Base-by-base conservation (phyloP, 2,888 invertebrate species). In the Nemapogon koenigi region DNA sequence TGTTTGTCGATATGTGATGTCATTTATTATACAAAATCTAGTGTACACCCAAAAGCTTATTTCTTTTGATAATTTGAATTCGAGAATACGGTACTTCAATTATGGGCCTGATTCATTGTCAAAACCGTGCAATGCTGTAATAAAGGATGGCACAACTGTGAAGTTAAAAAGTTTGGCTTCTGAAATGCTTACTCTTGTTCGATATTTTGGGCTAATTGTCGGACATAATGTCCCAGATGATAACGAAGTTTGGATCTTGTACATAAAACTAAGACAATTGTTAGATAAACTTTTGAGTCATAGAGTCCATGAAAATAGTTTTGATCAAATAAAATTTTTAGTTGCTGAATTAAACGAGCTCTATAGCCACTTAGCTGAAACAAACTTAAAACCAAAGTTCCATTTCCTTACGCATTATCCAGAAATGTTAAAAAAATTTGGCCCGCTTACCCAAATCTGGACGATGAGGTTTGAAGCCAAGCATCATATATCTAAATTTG, bases 381-480 rank as follows among this genome's bases (percentile, higher is more conserved):
- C 17, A 19, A 14, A 18, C 25, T 15, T 35, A 8, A 18, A 35
- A 13, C 35, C 35, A 13, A 35, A 35, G 13, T 35, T 39, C 37
- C 46, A 46, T 16, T 39, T 40, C 38, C 28, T 46, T 11, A 37
- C 32, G 10, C 46, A 46, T 40, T 46, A 46, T 27, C 42, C 39
- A 2, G 8, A 4, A 17, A 39, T 41, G 40, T 18, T 45, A 22
- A 18, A 32, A 16, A 45, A 44, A 11, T 44, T 43, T 41, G 46
- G 46, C 7, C 46, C 46, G 3, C 10, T 44, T 17, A 35, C 16
- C n/a, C 37, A 42, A 25, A 32, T 44, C 6, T 46, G 44, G 46
- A 28, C 46, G 3, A 46, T 46, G 44, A 32, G 46, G 19, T 46
- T 44, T 37, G 44, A 46, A 39, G 46, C 44, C 1, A 44, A 44